phyloP scores from a whole-genome alignment of 2,888 invertebrate genomes.

The Cheilosia grossa region DNA sequence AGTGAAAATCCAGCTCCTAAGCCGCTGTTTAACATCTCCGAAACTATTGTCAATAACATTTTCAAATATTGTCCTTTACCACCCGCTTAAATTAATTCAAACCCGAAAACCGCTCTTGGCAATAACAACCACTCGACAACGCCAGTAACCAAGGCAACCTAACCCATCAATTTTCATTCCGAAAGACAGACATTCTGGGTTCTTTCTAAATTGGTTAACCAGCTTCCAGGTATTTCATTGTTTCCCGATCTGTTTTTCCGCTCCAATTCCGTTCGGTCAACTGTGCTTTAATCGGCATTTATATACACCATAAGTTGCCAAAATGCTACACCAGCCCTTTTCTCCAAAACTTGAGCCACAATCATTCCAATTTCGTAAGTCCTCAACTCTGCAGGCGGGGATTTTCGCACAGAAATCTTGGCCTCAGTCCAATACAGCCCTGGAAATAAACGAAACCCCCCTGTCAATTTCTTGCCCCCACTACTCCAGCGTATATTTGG shows the following conservation, averaged over 20 bases:
- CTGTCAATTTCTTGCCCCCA: constrained; percentile 6
- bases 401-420: constrained; percentile 37
- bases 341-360: constrained; percentile 28
- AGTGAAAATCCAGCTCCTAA: no score
- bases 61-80: background rate
- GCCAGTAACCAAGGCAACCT: constrained; percentile 3
- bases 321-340: background rate
- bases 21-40: no score
- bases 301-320: constrained; percentile 19
- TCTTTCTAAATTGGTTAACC: background rate
- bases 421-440: constrained; percentile 42
- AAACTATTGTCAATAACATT: no score
- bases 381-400: constrained; percentile 11
- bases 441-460: constrained; percentile 5
- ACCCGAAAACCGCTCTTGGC: constrained; percentile 27
- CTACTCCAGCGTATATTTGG: background rate
- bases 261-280: background rate
- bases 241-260: background rate
- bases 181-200: background rate
- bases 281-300: background rate
- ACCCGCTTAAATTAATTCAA: constrained; percentile 18
- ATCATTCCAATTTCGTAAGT: constrained; percentile 40
- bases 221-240: constrained; percentile 5
- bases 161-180: background rate
- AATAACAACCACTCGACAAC: background rate